phyloP scores from a whole-genome alignment of 2,797 vertebrate species.

The Somateria mollissima region DNA sequence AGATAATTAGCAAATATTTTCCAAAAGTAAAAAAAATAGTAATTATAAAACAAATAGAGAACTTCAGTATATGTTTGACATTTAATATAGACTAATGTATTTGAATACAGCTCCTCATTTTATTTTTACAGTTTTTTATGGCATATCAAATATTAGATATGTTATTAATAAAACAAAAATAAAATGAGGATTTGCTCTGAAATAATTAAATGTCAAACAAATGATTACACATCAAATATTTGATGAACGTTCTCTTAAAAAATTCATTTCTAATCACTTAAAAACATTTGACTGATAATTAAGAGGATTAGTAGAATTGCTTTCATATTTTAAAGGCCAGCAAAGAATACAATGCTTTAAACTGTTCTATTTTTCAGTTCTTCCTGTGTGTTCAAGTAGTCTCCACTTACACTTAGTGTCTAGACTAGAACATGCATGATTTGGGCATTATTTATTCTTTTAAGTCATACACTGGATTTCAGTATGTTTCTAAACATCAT shows the following conservation, averaged over 20 bases:
- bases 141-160: constrained; percentile 45
- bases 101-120: constrained; percentile 32
- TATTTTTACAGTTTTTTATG: constrained; percentile 47
- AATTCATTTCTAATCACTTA: constrained; percentile 43
- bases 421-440: neutral
- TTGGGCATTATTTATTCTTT: neutral
- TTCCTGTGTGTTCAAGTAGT: neutral
- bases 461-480: neutral
- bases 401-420: neutral
- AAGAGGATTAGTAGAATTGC: constrained; percentile 38
- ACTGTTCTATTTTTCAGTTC: neutral
- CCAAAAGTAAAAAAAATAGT: neutral
- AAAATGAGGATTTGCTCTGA: constrained; percentile 44
- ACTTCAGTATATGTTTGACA: constrained; percentile 25
- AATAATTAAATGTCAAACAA: constrained; percentile 63
- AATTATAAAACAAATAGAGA: constrained; percentile 47
- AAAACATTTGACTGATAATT: constrained; percentile 49
- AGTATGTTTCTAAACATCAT: neutral
- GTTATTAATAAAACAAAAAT: constrained; percentile 55
- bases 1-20: constrained; percentile 35
- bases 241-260: constrained; percentile 41
- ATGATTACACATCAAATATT: constrained; percentile 56
- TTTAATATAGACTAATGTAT: constrained; percentile 58
- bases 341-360: neutral
- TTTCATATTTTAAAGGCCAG: constrained; percentile 18